Conservation (phyloP, 2,797 vertebrate species). For the Danionella dracula region DNA sequence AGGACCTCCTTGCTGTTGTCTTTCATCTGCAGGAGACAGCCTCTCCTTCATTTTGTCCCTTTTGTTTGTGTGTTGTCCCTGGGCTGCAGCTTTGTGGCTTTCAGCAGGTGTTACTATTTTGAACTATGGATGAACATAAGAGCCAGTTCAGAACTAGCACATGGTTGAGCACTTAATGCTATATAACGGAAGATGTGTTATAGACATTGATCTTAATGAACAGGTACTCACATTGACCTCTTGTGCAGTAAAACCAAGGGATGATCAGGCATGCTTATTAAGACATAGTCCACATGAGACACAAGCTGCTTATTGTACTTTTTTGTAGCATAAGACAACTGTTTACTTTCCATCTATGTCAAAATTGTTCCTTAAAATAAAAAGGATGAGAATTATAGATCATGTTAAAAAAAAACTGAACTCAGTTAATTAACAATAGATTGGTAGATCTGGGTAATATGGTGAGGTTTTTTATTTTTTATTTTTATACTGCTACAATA, state of each 20-base stretch:
- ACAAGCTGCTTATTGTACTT: background rate
- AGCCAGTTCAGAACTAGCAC: slow-evolving; percentile 27
- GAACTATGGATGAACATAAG: slow-evolving; percentile 41
- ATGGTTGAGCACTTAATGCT: slow-evolving; percentile 27
- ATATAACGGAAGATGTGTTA: slow-evolving; percentile 14
- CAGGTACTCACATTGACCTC: background rate
- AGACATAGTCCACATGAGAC: background rate
- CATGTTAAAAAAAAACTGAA: no score
- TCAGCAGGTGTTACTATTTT: slow-evolving; percentile 55
- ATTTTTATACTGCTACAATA: no score
- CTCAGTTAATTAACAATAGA: no score
- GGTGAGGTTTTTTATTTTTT: no score
- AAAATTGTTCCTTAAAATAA: no score
- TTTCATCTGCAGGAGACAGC: slow-evolving; percentile 69
- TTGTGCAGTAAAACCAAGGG: background rate
- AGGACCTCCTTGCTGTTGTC: slow-evolving; percentile 63
- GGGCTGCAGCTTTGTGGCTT: slow-evolving; percentile 52
- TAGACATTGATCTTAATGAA: background rate
- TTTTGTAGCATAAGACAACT: no score
- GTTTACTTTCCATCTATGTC: no score
- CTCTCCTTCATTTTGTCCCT: slow-evolving; percentile 49
- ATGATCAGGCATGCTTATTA: background rate
- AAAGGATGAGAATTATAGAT: no score
- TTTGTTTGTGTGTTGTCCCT: slow-evolving; percentile 55
- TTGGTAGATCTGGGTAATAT: no score